Conservation (phyloP, 2,113 vertebrate species). For the Gasterosteus nipponicus region DNA sequence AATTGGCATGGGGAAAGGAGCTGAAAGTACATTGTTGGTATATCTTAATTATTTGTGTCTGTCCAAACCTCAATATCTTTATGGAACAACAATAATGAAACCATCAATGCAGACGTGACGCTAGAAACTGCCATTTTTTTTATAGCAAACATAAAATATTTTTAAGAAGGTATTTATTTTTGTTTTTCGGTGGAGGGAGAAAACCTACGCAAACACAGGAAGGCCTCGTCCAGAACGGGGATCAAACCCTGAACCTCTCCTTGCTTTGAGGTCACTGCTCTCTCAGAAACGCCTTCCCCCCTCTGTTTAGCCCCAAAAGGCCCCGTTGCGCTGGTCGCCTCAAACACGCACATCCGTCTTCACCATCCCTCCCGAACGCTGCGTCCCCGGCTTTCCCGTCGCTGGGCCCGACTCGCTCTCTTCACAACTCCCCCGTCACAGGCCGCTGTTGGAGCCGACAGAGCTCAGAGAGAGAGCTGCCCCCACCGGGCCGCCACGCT, state of each 20-base stretch:
- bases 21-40: background rate
- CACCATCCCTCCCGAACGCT: background rate
- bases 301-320: background rate
- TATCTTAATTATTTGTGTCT: background rate
- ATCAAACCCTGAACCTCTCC: background rate
- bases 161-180: too few relatives aligned
- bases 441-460: constrained; percentile 69
- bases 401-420: background rate
- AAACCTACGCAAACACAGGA: too few relatives aligned
- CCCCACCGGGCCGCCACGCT: constrained; percentile 49
- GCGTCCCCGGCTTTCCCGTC: background rate
- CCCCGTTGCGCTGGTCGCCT: background rate
- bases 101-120: background rate
- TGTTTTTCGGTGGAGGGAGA: background rate
- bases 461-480: constrained; percentile 65
- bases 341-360: constrained; percentile 32
- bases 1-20: background rate
- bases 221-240: background rate
- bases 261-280: background rate
- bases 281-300: background rate
- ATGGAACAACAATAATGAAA: background rate
- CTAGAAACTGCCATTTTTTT: background rate
- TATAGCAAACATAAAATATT: background rate
- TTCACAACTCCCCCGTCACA: constrained; percentile 62
- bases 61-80: background rate